A percentile compares a stretch with the other conserved stretches of the same genome.
These are phyloP conservation scores for Chrysolina haemoptera DNA, from an alignment of 2,888 invertebrate species.

Conservation along the genomic window DNA sequence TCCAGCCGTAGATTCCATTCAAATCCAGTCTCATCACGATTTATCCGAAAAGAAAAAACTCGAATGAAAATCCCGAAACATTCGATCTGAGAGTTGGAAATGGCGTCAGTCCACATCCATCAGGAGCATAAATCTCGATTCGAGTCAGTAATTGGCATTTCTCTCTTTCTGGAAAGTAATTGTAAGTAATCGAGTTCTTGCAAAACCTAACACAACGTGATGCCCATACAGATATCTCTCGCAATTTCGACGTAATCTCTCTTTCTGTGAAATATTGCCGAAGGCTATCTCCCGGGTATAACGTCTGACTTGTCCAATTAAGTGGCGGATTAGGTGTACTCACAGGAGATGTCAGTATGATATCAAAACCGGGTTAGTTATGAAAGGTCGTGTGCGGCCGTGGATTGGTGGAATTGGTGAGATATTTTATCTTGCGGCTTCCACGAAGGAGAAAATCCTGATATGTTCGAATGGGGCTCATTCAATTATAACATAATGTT, in stretches of 20 bases:
- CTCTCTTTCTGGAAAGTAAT: slow-evolving; percentile 23
- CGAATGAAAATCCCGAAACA: slow-evolving; percentile 6
- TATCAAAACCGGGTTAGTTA: slow-evolving; percentile 2
- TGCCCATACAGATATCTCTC: slow-evolving; percentile 32
- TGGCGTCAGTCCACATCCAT: slow-evolving; percentile 10
- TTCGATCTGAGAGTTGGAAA: slow-evolving; percentile 14
- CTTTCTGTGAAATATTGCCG: slow-evolving; percentile 30
- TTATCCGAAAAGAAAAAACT: slow-evolving; percentile 8
- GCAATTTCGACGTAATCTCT: slow-evolving; percentile 39
- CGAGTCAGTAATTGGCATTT: slow-evolving; percentile 22
- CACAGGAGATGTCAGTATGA: background rate
- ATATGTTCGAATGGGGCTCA: too few relatives aligned
- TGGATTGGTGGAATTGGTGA: background rate
- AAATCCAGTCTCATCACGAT: slow-evolving; percentile 15
- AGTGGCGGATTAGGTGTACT: slow-evolving; percentile 24
- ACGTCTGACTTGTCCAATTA: slow-evolving; percentile 37
- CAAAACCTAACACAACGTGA: slow-evolving; percentile 37
- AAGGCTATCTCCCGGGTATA: slow-evolving; percentile 29
- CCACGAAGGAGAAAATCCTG: too few relatives aligned
- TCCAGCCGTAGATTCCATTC: slow-evolving; percentile 2
- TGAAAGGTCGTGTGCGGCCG: background rate
- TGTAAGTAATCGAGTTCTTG: slow-evolving; percentile 36
- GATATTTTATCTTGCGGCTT: background rate
- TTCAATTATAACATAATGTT: too few relatives aligned
- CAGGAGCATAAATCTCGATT: slow-evolving; percentile 25